Evolutionary conservation across 2,113 vertebrate species (phyloP).

Genomic region (Ptilonorhynchus violaceus): DNA sequence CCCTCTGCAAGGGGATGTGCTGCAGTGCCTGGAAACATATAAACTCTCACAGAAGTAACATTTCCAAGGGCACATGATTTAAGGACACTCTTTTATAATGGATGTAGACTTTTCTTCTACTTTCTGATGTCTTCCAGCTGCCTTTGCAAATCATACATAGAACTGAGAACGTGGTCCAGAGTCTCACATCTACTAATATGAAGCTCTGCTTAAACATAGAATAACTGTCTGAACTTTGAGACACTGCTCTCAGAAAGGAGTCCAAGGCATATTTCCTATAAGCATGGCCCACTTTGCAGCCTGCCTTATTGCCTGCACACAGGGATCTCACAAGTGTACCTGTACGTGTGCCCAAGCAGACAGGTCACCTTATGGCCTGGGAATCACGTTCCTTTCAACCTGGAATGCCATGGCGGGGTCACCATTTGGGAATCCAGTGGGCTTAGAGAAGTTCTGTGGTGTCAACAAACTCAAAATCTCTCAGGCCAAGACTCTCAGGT

Average conservation of each 20-base stretch:
- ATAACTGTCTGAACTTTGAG: background rate
- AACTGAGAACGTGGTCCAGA: background rate
- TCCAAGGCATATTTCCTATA: background rate
- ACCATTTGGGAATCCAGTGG: background rate
- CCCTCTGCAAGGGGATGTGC: accelerated
- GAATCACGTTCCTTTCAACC: accelerated
- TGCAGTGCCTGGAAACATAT: background rate
- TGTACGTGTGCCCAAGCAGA: accelerated
- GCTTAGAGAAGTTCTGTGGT: accelerated
- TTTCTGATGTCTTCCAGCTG: background rate
- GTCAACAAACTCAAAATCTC: background rate
- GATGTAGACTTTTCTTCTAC: background rate
- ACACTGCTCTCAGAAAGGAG: background rate
- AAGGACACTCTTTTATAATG: background rate
- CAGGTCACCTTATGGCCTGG: too few relatives aligned
- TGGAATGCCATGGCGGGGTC: background rate
- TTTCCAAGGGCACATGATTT: background rate
- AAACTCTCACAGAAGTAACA: background rate
- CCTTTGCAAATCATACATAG: background rate
- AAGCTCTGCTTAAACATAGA: background rate
- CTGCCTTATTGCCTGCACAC: background rate
- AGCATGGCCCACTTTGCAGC: background rate
- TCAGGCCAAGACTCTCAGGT: background rate
- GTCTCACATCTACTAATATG: background rate
- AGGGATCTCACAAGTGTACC: background rate